These are phyloP conservation scores for Aleadryas rufinucha DNA, from an alignment of 2,113 vertebrate genomes.

Conservation along the genomic window DNA sequence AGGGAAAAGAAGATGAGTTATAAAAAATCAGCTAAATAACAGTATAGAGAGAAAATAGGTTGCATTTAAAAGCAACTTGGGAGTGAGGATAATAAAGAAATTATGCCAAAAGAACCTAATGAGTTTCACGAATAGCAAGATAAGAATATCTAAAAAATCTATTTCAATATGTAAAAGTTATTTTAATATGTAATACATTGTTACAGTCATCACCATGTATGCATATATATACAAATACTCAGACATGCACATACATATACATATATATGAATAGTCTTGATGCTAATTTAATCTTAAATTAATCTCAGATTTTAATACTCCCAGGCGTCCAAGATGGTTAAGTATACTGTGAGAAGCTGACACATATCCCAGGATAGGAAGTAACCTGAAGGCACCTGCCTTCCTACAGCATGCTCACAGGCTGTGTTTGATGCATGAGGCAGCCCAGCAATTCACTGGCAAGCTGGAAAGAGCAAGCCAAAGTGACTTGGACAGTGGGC, in stretches of 20 bases:
- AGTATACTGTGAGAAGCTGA: background rate
- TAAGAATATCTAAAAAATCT: background rate
- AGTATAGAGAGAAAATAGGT: background rate
- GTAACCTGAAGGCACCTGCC: slow-evolving; percentile 7
- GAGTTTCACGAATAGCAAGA: background rate
- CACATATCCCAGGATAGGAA: background rate
- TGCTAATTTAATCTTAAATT: slow-evolving; percentile 30
- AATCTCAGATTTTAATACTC: slow-evolving; percentile 33
- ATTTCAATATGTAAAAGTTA: background rate
- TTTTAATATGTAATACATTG: slow-evolving; percentile 13
- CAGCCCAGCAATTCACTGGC: background rate
- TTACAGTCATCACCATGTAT: background rate
- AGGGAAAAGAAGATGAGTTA: background rate
- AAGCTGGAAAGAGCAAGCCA: background rate
- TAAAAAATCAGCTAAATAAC: background rate
- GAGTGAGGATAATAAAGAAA: background rate
- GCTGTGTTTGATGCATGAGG: background rate
- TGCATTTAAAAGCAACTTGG: background rate
- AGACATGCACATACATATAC: background rate
- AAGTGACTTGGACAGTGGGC: background rate
- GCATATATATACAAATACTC: background rate
- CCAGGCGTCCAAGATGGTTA: background rate
- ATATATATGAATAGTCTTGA: slow-evolving; percentile 15
- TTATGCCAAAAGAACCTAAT: background rate
- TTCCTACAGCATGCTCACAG: background rate